Percentiles rank a stretch among this genome's conserved stretches.
Conservation (phyloP, 1,140 invertebrate genomes). For the Globodera rostochiensis region DNA sequence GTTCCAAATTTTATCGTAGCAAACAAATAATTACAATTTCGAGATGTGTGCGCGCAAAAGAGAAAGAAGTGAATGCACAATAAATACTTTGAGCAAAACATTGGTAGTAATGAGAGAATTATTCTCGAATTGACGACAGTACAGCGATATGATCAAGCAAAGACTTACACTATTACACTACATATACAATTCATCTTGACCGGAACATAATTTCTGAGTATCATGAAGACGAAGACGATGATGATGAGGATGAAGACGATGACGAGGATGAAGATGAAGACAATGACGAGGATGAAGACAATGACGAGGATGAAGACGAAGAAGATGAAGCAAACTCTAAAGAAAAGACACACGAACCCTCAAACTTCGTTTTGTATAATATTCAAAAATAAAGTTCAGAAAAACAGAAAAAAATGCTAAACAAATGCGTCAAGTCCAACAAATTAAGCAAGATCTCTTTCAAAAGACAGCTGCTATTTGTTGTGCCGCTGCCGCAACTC, state of each 20-base stretch:
- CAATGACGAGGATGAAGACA: too few relatives aligned
- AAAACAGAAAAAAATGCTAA: background rate
- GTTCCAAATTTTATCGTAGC: background rate
- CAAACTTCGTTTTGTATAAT: too few relatives aligned
- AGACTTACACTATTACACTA: too few relatives aligned
- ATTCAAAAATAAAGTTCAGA: background rate
- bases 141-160: background rate
- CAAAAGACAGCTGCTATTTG: background rate
- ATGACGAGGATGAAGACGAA: too few relatives aligned
- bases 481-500: slow-evolving; percentile 1
- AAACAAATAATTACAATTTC: background rate
- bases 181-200: background rate
- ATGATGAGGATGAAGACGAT: too few relatives aligned
- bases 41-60: background rate
- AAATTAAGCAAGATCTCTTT: background rate
- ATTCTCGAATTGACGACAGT: too few relatives aligned
- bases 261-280: too few relatives aligned
- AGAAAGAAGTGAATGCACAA: too few relatives aligned
- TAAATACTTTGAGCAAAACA: too few relatives aligned
- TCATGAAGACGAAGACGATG: background rate
- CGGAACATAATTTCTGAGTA: background rate
- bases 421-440: background rate
- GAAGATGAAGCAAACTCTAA: background rate
- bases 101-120: too few relatives aligned
- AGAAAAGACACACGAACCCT: background rate